These are phyloP conservation scores for Cygnus buccinator DNA, from an alignment of 2,113 vertebrate genomes.

Conservation along the genomic window DNA sequence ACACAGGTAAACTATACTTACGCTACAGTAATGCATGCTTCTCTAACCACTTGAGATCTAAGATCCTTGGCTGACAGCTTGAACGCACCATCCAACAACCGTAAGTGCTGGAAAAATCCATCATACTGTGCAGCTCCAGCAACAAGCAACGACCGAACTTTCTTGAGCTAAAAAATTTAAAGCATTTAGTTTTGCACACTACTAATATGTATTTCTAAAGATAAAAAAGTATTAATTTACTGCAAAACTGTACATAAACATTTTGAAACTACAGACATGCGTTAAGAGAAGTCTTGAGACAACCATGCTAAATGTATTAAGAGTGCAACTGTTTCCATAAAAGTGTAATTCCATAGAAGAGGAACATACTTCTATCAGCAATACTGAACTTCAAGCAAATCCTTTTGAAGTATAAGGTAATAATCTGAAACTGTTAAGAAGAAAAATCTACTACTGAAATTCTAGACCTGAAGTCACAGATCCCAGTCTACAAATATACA, in stretches of 20 bases:
- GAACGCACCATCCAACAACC: slow-evolving; percentile 93
- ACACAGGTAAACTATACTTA: slow-evolving; percentile 74
- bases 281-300: not conserved
- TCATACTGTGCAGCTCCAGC: slow-evolving; percentile 92
- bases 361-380: not conserved
- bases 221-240: accelerated
- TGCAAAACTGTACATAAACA: not conserved
- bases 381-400: not conserved
- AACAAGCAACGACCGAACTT: slow-evolving; percentile 91
- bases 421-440: not conserved
- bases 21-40: slow-evolving; percentile 98
- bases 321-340: not conserved
- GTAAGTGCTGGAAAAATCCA: slow-evolving; percentile 95
- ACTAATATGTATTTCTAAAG: not conserved
- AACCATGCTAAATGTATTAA: not conserved
- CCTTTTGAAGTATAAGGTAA: not conserved
- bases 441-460: not conserved
- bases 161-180: slow-evolving; percentile 85
- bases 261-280: too few species aligned
- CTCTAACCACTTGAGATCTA: slow-evolving; percentile 94
- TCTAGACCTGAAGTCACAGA: not conserved
- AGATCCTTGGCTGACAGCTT: slow-evolving; percentile 98
- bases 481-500: not conserved
- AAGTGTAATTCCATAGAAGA: not conserved
- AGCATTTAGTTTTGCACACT: not conserved